Evolutionary conservation across 1,140 invertebrate species (phyloP), one percentile per base, ranked within the genome.

Genomic region (Lordiphosa mommai): DNA sequence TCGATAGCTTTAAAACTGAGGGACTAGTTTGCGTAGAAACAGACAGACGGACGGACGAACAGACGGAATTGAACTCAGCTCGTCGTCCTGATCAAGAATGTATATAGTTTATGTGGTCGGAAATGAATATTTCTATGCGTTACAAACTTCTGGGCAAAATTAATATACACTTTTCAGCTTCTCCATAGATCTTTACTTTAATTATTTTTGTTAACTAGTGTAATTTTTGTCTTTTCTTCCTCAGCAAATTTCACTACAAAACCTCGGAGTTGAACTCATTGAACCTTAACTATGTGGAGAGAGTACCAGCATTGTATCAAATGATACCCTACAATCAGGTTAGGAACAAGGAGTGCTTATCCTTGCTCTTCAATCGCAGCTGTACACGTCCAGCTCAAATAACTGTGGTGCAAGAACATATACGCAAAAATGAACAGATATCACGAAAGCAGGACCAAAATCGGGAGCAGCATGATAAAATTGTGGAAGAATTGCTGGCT

Each of bases 221-320:
- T n/a, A n/a, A n/a, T n/a, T n/a, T 41, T 29, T 4, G 23, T 16
- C 20, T 13, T 57, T 41, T 27, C 13, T 8, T 4, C 48, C 63
- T 0, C 29, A 88, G 86, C 8, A 85, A 74, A 61, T 87, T 85
- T 38, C 91, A 91, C 50, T 70, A 92, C 12, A 89, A 92, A 65
- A 88, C 92, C 9, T 92, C 92, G 1, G 92, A 94, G 68, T 91
- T 94, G 44, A 92, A 92, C 12, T 92, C 92, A 0, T 84, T 94
- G 7, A 93, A 95, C 87, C 92, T 92, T 49, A 91, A 88, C 14
- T 95, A 93, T 68, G 70, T 93, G 34, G 93, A 95, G 59, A 71
- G 93, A 9, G 86, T 94, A 8, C 92, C 93, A 1, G 89, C 91
- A 4, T 86, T 95, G 12, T 96, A 94, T 84, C 90, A 90, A 47